These are phyloP conservation scores for Netta rufina DNA, from an alignment of 2,797 vertebrate genomes.

Conservation along the genomic window DNA sequence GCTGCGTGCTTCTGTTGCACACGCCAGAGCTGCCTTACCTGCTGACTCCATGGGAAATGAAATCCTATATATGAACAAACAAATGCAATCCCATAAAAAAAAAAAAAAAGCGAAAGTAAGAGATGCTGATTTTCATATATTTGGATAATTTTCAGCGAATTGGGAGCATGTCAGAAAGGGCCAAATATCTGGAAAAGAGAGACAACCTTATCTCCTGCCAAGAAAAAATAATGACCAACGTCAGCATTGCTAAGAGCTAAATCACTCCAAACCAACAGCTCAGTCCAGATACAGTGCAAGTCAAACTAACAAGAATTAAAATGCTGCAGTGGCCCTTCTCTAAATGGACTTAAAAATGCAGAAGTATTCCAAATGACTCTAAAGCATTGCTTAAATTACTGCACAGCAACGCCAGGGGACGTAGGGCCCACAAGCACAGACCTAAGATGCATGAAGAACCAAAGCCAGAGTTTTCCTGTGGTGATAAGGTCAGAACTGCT, in stretches of 20 bases:
- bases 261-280: not conserved
- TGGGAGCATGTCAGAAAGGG: not conserved
- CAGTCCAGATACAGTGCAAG: rapidly evolving
- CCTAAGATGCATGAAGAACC: rapidly evolving
- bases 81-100: not conserved
- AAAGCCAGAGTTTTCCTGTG: not conserved
- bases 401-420: not conserved
- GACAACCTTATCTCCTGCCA: not conserved
- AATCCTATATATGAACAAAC: not conserved
- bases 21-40: not conserved
- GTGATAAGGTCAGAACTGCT: not conserved
- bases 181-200: not conserved
- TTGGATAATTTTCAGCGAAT: not conserved
- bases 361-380: not conserved
- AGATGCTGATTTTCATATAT: not conserved
- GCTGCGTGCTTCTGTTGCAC: not conserved
- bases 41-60: not conserved
- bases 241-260: not conserved
- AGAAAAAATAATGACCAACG: not conserved
- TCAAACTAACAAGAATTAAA: not conserved
- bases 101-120: not conserved
- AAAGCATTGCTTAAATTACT: not conserved
- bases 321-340: not conserved
- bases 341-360: not conserved
- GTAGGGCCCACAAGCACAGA: not conserved